Conservation (phyloP, 2,113 vertebrate genomes). For the Prionailurus bengalensis region DNA sequence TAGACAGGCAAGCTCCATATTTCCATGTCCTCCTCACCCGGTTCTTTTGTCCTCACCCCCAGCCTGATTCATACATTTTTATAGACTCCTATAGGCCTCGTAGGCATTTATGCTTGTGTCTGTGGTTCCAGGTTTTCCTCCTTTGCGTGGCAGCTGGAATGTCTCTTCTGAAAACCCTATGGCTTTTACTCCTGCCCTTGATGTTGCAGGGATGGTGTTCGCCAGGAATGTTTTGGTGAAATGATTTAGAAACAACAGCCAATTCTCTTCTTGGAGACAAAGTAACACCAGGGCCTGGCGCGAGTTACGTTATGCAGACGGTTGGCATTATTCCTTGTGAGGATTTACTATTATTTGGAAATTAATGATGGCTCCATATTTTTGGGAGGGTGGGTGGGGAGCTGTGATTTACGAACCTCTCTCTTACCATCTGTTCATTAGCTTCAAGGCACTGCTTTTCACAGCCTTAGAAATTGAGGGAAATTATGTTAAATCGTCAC, state of each 20-base stretch:
- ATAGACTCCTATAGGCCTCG: neutral
- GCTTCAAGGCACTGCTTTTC: slow-evolving; percentile 62
- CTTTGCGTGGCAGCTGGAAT: accelerated
- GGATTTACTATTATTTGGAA: slow-evolving; percentile 57
- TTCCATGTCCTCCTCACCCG: neutral
- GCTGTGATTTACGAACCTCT: slow-evolving; percentile 73
- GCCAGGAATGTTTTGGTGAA: neutral
- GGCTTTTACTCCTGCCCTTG: neutral
- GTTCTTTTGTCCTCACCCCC: neutral
- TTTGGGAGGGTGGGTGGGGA: neutral
- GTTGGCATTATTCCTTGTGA: neutral
- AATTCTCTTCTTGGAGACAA: neutral
- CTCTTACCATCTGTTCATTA: slow-evolving; percentile 77
- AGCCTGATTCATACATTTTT: too few species aligned
- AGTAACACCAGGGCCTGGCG: neutral
- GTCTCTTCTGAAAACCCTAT: neutral
- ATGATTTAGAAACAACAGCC: neutral
- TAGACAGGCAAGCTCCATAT: neutral
- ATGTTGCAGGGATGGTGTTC: neutral
- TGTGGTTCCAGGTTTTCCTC: neutral
- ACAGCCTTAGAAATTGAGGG: slow-evolving; percentile 43
- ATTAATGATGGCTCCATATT: neutral
- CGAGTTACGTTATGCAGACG: accelerated
- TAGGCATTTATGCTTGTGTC: neutral
- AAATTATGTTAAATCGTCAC: slow-evolving; percentile 71